Evolutionary conservation across 2,888 invertebrate genomes (phyloP).

Genomic region (Hyalella azteca): DNA sequence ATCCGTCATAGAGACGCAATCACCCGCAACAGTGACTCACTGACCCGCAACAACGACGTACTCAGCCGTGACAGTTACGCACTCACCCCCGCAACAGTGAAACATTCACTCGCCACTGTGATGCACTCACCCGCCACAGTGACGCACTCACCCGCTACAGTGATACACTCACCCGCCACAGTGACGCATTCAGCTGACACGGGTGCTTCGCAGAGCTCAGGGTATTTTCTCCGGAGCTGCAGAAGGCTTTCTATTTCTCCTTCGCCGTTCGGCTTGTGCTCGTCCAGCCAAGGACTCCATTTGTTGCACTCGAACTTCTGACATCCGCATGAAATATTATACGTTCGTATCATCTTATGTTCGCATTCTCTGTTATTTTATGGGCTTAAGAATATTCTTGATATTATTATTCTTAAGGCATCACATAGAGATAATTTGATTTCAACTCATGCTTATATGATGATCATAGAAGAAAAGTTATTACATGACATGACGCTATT

Average conservation of each 20-base stretch:
- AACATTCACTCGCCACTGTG: not conserved
- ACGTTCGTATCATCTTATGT: too few relatives aligned
- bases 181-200: constrained; percentile 47
- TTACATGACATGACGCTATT: too few relatives aligned
- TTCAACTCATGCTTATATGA: too few relatives aligned
- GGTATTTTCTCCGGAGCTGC: constrained; percentile 33
- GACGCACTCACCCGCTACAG: too few relatives aligned
- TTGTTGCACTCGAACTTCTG: constrained; percentile 45
- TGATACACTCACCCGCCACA: constrained; percentile 47
- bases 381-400: too few relatives aligned
- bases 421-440: too few relatives aligned
- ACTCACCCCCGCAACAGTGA: not conserved
- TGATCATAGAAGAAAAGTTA: too few relatives aligned
- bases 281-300: constrained; percentile 54
- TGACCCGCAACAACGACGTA: not conserved
- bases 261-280: constrained; percentile 16
- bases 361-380: too few relatives aligned
- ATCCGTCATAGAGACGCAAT: not conserved
- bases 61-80: not conserved
- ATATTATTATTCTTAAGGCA: too few relatives aligned
- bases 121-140: not conserved
- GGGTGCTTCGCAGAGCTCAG: constrained; percentile 41
- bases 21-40: not conserved
- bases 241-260: constrained; percentile 45
- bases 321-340: too few relatives aligned